phyloP scores from a whole-genome alignment of 2,113 vertebrate species.

The Periophthalmus modestus region DNA sequence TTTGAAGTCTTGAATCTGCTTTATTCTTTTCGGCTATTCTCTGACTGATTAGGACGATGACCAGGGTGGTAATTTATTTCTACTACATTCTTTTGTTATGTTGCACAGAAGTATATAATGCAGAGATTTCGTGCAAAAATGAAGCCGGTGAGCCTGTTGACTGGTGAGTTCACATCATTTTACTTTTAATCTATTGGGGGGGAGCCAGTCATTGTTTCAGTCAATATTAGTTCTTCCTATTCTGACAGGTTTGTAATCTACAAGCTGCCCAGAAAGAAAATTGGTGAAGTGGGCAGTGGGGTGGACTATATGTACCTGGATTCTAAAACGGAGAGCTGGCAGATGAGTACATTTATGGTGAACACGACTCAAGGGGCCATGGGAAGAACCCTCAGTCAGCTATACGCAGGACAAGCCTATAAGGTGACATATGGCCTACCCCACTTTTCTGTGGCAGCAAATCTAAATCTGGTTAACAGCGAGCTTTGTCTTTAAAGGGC shows the following conservation, averaged over 20 bases:
- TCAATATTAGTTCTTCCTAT: not conserved
- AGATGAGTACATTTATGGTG: constrained; percentile 76
- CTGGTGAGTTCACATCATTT: constrained; percentile 81
- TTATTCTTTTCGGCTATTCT: constrained; percentile 11
- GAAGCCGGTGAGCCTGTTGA: constrained; percentile 87
- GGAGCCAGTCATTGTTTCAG: not conserved
- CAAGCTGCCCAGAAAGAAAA: constrained; percentile 83
- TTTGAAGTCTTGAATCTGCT: constrained; percentile 7
- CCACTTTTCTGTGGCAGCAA: not conserved
- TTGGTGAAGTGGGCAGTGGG: constrained; percentile 72
- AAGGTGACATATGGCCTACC: constrained; percentile 70
- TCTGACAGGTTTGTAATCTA: constrained; percentile 86
- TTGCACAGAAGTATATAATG: constrained; percentile 5
- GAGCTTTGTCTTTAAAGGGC: not conserved
- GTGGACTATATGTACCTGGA: constrained; percentile 92
- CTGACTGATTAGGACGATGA: not conserved
- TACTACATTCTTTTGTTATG: constrained; percentile 11
- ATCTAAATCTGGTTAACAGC: not conserved
- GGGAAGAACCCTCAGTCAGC: constrained; percentile 82
- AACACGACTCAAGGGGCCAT: constrained; percentile 81
- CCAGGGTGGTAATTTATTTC: constrained; percentile 28
- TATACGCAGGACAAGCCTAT: constrained; percentile 75
- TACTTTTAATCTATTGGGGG: not conserved
- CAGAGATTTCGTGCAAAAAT: constrained; percentile 84
- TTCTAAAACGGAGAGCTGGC: constrained; percentile 76